These are phyloP conservation scores for Cepaea nemoralis DNA, from an alignment of 1,140 invertebrate genomes.

Conservation along the genomic window DNA sequence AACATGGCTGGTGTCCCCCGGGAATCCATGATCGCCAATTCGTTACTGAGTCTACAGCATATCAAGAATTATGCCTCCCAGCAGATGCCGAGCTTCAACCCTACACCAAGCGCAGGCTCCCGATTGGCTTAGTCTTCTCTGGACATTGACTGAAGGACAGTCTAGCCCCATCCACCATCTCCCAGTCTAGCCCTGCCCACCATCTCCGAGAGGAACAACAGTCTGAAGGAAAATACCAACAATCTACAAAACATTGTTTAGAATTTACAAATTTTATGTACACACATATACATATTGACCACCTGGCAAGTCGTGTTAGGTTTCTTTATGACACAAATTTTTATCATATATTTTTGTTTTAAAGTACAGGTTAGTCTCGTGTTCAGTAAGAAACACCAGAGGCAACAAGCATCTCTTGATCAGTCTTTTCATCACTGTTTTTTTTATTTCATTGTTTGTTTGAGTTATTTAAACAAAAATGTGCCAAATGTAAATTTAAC, in stretches of 20 bases:
- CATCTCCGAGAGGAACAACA: not conserved
- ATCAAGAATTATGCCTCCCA: conserved; percentile 90
- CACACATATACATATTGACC: too few species aligned
- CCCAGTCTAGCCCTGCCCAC: not conserved
- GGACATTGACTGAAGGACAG: conserved; percentile 39
- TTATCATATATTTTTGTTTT: too few species aligned
- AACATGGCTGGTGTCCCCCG: conserved; percentile 72
- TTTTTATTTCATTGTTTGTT: too few species aligned
- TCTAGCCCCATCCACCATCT: not conserved
- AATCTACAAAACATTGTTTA: not conserved
- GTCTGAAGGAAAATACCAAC: not conserved
- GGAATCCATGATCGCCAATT: conserved; percentile 87
- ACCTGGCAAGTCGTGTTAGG: too few species aligned
- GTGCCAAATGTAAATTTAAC: too few species aligned
- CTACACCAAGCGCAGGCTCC: conserved; percentile 55
- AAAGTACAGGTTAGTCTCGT: too few species aligned
- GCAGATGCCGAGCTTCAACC: conserved; percentile 66
- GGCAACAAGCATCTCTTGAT: too few species aligned
- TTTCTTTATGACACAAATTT: too few species aligned
- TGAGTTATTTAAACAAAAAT: too few species aligned
- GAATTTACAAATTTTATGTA: too few species aligned
- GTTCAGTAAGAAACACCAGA: too few species aligned
- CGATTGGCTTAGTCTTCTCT: conserved; percentile 52
- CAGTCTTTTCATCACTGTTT: too few species aligned
- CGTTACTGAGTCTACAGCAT: conserved; percentile 94